Conservation (phyloP, 2,888 invertebrate species). For the Phrixothrix hirtus region DNA sequence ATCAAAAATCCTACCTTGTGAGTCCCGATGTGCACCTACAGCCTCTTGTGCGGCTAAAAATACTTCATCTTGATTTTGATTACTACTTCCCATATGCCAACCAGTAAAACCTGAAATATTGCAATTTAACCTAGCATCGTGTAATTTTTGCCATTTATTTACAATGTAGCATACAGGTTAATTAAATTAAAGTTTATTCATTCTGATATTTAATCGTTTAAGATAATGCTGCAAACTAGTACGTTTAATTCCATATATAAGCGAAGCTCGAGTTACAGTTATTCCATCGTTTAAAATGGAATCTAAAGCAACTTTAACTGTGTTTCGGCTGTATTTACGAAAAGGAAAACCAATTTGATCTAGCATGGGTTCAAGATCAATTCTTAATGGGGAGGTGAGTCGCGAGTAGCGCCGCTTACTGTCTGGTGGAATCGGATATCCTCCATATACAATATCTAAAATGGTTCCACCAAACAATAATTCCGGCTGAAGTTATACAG, state of each 20-base stretch:
- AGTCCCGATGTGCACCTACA: slow-evolving; percentile 79
- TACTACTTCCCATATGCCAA: slow-evolving; percentile 82
- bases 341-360: slow-evolving; percentile 36
- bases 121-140: slow-evolving; percentile 5
- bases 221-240: slow-evolving; percentile 61
- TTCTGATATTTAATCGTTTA: slow-evolving; percentile 59
- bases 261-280: slow-evolving; percentile 59
- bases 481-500: not conserved
- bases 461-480: slow-evolving; percentile 46
- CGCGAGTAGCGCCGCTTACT: slow-evolving; percentile 25
- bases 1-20: slow-evolving; percentile 80
- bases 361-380: slow-evolving; percentile 35
- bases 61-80: slow-evolving; percentile 82
- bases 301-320: slow-evolving; percentile 57
- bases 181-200: too few relatives aligned
- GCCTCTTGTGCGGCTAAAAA: slow-evolving; percentile 81
- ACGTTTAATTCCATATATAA: slow-evolving; percentile 59
- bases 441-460: slow-evolving; percentile 39
- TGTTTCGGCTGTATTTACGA: slow-evolving; percentile 57
- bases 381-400: slow-evolving; percentile 1
- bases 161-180: too few relatives aligned
- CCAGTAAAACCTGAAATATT: slow-evolving; percentile 73
- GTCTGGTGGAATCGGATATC: slow-evolving; percentile 41
- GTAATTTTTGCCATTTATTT: too few relatives aligned
- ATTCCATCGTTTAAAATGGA: slow-evolving; percentile 59